Base-by-base conservation (phyloP, 2,888 invertebrate genomes). In the Acleris holmiana region DNA sequence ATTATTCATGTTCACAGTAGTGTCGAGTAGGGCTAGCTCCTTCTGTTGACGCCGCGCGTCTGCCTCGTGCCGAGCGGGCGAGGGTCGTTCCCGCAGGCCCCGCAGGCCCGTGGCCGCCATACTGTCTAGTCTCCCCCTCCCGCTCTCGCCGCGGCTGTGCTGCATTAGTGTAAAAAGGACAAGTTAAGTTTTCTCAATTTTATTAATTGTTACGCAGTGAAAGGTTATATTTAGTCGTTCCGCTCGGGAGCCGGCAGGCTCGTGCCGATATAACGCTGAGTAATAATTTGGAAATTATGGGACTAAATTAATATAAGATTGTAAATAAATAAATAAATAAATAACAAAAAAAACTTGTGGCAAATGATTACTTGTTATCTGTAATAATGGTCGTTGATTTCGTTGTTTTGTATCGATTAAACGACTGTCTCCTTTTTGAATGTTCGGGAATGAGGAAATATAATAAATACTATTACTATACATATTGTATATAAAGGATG, bases 401-500 rank as follows among this genome's bases (percentile, higher is more conserved):
- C 73, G 83, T 88, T 83, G 76, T 86, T 88, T 89, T 88, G 77
- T 89, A 86, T 82, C 77, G 67, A 80, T 79, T 80, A 82, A 80
- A 78, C 72, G 76, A 78, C 76, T 79, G 80, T 83, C 80, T 82
- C 79, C 82, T 81, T 82, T 82, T 81, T 79, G 80, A 67, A 78
- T 76, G 82, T 80, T 84, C 78, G 75, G 72, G 77, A 77, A 77
- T 76, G 82, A 80, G 75, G 76, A 77, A 75, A 74, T 77, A 79
- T 78, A 79, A 77, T 80, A 78, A 79, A 77, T 80, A 78, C 71
- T 83, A 82, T 81, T 80, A 85, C 78, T 91, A 90, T 91, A 91
- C 85, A 91, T 89, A 89, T 86, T 92, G 91, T 92, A 91, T 88
- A 91, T 90, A 92, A 86, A 78, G 84, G 84, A 91, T 85, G 89